Evolutionary conservation across 30 jellyfish, hydroid and myxozoan genomes (phyloP), one percentile per base, ranked within the genome.

Genomic region (Hydractinia echinata): DNA sequence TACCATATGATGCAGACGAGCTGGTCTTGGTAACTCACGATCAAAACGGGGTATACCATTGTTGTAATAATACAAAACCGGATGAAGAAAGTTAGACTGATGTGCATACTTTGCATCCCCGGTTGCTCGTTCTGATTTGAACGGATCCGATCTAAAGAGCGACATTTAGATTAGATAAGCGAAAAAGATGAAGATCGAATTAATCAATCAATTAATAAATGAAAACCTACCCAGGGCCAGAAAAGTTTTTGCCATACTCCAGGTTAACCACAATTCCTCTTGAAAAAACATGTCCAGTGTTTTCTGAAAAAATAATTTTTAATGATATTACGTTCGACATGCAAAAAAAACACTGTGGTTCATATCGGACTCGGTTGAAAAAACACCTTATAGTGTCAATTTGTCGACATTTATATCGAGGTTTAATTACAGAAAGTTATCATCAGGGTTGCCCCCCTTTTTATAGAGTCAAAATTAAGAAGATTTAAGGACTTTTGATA

Each of bases 81-180:
- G 97, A 79, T 90, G 97, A 67, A 90, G 84, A 72, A 90, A 90
- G 74, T 90, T 90, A 5, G 97, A 90, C 3, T 56, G 64, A 54
- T 90, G 97, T 19, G 97, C 97, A 19, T 90, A 94, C 10, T 53
- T 66, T 0, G 87, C 95, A 39, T 83, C 94, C 11, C 97, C 97
- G 44, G 90, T 81, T 21, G 95, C 97, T 30, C 97, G 89, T 30
- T 86, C 95, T 10, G 86, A 94, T 78, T 73, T 81, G 60, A 90
- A 90, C 18, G 97, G 97, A 69, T 90, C 97, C 54, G 96, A 84
- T 49, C 96, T 89, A 61, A 77, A 54, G 61, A 21, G 20, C n/a
- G 62, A 76, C 6, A 58, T 30, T 30, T 30, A 30, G 44, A 30
- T 0, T 2, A 30, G 2, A 30, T 30, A 2, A 30, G 44, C 44